These are phyloP conservation scores for cattle (Bos taurus) DNA, from an alignment of 2,113 vertebrate genomes.

Conservation along the genomic window ARS-UCD2.0 NC_037330.1:40069501-40070000, in stretches of 20 bases:
- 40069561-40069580: neutral
- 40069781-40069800: neutral
- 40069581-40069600: neutral
- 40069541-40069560: neutral
- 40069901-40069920: constrained; percentile 56
- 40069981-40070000: constrained; percentile 62
- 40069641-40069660: neutral
- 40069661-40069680: neutral
- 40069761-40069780: constrained; percentile 18
- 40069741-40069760: constrained; percentile 47
- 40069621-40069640: neutral
- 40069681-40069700: neutral
- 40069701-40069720: neutral
- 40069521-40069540: neutral
- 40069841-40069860: constrained; percentile 40
- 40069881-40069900: constrained; percentile 46
- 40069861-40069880: constrained; percentile 63
- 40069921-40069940: constrained; percentile 42
- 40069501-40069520: neutral
- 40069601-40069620: neutral
- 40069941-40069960: constrained; percentile 26
- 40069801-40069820: neutral
- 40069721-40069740: constrained; percentile 1
- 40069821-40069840: constrained; percentile 48
- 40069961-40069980: constrained; percentile 38